Percentiles rank a stretch among this genome's conserved stretches.
phyloP scores from a whole-genome alignment of 2,113 vertebrate genomes.

The Galbula dea region DNA sequence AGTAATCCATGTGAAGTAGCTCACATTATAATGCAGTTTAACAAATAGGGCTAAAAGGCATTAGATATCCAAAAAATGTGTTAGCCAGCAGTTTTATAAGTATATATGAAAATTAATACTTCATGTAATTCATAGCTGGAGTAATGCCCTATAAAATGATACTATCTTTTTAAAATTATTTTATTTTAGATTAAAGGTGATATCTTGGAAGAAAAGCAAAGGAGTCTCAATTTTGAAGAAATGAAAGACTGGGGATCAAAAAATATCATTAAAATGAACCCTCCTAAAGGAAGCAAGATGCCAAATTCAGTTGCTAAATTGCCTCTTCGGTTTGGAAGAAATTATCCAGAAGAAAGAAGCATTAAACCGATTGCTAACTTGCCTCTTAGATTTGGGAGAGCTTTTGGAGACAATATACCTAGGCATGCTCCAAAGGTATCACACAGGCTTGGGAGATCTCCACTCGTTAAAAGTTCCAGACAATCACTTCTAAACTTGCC shows the following conservation, averaged over 20 bases:
- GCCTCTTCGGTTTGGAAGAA: conserved; percentile 74
- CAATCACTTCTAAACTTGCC: conserved; percentile 53
- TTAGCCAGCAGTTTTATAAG: background rate
- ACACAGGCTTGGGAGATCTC: conserved; percentile 65
- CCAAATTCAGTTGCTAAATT: conserved; percentile 59
- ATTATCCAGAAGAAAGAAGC: conserved; percentile 50
- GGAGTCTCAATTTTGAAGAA: conserved; percentile 70
- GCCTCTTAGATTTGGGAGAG: conserved; percentile 74
- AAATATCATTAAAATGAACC: conserved; percentile 58
- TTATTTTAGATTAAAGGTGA: conserved; percentile 63
- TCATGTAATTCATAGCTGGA: background rate
- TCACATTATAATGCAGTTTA: background rate
- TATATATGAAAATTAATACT: background rate
- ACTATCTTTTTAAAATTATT: background rate
- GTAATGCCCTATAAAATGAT: background rate
- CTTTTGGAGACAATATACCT: background rate
- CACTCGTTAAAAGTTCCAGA: background rate
- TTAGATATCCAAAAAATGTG: background rate
- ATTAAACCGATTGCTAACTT: conserved; percentile 54
- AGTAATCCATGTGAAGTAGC: background rate
- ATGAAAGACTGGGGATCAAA: conserved; percentile 67
- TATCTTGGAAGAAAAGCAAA: conserved; percentile 61
- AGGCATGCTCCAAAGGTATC: conserved; percentile 30
- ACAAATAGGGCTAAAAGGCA: background rate
- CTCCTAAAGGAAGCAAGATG: conserved; percentile 53